Percentiles rank a stretch among this genome's conserved stretches.
phyloP scores from a whole-genome alignment of 2,113 vertebrate genomes.

The Xenopus laevis region DNA sequence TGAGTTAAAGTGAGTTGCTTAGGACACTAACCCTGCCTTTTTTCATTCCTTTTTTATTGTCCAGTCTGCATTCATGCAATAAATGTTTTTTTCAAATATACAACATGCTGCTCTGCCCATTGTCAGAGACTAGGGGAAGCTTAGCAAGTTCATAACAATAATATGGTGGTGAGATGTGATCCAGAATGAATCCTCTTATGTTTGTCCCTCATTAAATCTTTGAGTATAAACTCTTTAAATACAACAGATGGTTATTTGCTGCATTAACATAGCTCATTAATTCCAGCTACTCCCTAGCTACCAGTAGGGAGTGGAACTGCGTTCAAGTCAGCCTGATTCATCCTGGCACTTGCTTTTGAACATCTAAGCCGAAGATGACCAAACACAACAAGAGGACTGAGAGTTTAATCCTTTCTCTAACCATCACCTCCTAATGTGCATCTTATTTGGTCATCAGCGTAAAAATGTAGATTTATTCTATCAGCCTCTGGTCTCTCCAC shows the following conservation, averaged over 20 bases:
- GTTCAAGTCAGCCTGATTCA: slow-evolving; percentile 31
- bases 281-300: slow-evolving; percentile 44
- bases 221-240: slow-evolving; percentile 46
- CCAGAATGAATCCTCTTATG: slow-evolving; percentile 47
- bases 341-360: slow-evolving; percentile 27
- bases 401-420: slow-evolving; percentile 10
- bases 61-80: slow-evolving; percentile 6
- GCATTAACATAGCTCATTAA: slow-evolving; percentile 46
- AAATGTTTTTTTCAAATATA: slow-evolving; percentile 31
- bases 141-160: slow-evolving; percentile 45
- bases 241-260: slow-evolving; percentile 47
- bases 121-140: slow-evolving; percentile 33
- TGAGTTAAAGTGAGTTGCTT: too few relatives aligned
- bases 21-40: too few relatives aligned
- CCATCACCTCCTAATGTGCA: background rate
- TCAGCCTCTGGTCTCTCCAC: background rate
- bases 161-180: slow-evolving; percentile 38
- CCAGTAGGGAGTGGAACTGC: slow-evolving; percentile 28
- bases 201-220: slow-evolving; percentile 46
- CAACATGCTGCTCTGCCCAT: slow-evolving; percentile 37
- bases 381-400: slow-evolving; percentile 7
- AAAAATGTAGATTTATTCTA: background rate
- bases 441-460: background rate
- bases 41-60: too few relatives aligned
- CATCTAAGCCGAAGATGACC: slow-evolving; percentile 23